Base-by-base conservation (phyloP, 2,888 invertebrate genomes). In the Anaspis maculata region DNA sequence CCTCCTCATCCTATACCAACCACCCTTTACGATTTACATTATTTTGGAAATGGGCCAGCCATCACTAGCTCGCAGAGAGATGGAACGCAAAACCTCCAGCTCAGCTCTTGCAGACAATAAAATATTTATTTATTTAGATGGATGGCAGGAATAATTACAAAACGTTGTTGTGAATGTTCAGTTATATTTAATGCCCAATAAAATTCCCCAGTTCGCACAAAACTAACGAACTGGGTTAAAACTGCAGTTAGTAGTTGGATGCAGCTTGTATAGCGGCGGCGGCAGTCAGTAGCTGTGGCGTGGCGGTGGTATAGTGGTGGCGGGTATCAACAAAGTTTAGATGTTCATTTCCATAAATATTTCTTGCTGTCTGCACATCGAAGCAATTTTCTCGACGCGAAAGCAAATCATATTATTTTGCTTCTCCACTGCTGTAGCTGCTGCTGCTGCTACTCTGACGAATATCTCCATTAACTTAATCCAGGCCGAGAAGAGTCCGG, bases 211-310 rank as follows among this genome's bases (percentile, higher is more conserved):
- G n/a, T n/a, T n/a, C n/a, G n/a, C n/a, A n/a, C n/a, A n/a, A n/a
- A n/a, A n/a, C n/a, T n/a, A n/a, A n/a, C 30, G 26, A 44, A 44
- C 44, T 44, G 37, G 44, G 44, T 40, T 44, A 34, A 33, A 44
- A 42, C 42, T 42, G 44, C 42, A 44, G 40, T 42, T 37, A 34
- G 32, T 37, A n/a, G n/a, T n/a, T n/a, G 22, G 36, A 32, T 34
- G 34, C 34, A 37, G 34, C 32, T 39, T 33, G 27, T 37, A 29
- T 23, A 30, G 25, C 27, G 26, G 37, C 19, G 27, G 41, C 29
- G 30, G 36, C 39, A 34, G 35, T 31, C n/a, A n/a, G n/a, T 37
- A 34, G 32, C 35, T n/a, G n/a, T n/a, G n/a, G 22, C 34, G 31
- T 34, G 34, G 31, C 35, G 34, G 32, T 39, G 32, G 27, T 37